A percentile compares a stretch with the other conserved stretches of the same genome.
These are phyloP conservation scores for Bombus pyrosoma DNA, from an alignment of 1,140 invertebrate genomes.

Conservation along the genomic window DNA sequence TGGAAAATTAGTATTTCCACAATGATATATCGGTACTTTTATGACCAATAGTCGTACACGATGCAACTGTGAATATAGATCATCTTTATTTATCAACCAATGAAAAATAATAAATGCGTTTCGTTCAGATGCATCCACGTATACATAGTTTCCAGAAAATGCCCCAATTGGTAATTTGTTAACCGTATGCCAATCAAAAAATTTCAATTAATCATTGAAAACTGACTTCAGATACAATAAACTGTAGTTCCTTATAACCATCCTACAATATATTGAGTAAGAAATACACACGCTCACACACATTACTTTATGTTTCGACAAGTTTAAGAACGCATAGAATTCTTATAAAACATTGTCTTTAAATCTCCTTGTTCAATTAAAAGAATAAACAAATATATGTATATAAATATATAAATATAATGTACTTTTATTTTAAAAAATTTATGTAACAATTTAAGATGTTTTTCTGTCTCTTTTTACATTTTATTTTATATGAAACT, in stretches of 20 bases:
- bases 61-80: not conserved
- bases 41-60: conserved; percentile 24
- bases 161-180: not conserved
- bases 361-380: not conserved
- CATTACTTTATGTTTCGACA: not conserved
- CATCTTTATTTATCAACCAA: not conserved
- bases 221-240: not conserved
- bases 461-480: not conserved
- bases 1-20: conserved; percentile 5
- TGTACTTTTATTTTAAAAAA: not conserved
- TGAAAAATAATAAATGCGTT: conserved; percentile 10
- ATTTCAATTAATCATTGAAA: not conserved
- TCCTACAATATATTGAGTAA: not conserved
- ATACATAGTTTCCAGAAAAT: not conserved
- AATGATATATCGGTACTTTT: not conserved
- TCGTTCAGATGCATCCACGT: not conserved
- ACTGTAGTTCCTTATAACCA: no score
- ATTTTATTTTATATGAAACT: not conserved
- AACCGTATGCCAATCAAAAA: not conserved
- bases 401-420: no score
- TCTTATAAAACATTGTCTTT: no score
- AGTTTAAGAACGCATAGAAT: not conserved
- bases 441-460: not conserved
- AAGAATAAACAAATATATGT: not conserved
- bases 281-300: not conserved